Evolutionary conservation across 2,888 invertebrate genomes (phyloP).

Genomic region (Falcaria lacertinaria): DNA sequence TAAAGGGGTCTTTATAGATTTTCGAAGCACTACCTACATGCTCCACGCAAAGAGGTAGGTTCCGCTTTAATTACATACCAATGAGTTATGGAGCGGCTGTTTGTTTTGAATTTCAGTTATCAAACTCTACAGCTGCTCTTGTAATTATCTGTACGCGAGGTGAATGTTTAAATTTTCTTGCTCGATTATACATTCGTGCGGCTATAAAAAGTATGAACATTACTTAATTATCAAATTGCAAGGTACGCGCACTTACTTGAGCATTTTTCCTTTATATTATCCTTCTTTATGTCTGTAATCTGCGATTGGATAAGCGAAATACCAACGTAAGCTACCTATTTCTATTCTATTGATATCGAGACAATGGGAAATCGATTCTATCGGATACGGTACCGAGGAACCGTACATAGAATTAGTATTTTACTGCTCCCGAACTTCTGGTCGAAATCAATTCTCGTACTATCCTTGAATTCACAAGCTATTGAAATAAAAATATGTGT

Average conservation of each 20-base stretch:
- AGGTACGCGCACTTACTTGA: neutral
- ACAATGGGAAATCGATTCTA: constrained; percentile 14
- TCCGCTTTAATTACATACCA: constrained; percentile 31
- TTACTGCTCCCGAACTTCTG: constrained; percentile 10
- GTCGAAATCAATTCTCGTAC: constrained; percentile 17
- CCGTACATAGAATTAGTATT: constrained; percentile 13
- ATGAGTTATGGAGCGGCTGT: constrained; percentile 25
- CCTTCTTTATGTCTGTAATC: neutral
- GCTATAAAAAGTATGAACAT: neutral
- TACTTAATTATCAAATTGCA: neutral
- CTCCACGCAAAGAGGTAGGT: constrained; percentile 28
- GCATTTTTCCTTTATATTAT: neutral
- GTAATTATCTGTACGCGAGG: constrained; percentile 11
- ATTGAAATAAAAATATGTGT: neutral
- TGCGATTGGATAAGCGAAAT: neutral
- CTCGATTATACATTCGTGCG: constrained; percentile 4
- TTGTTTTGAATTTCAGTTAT: constrained; percentile 18
- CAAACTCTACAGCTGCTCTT: constrained; percentile 6
- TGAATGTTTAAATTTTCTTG: constrained; percentile 14
- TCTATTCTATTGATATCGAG: constrained; percentile 16
- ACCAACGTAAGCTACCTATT: constrained; percentile 1
- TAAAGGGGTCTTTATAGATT: constrained; percentile 51
- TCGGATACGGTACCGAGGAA: constrained; percentile 11
- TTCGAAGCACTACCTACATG: constrained; percentile 20
- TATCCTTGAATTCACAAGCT: neutral